phyloP scores from a whole-genome alignment of 2,888 invertebrate species.

The Cephus spinipes region DNA sequence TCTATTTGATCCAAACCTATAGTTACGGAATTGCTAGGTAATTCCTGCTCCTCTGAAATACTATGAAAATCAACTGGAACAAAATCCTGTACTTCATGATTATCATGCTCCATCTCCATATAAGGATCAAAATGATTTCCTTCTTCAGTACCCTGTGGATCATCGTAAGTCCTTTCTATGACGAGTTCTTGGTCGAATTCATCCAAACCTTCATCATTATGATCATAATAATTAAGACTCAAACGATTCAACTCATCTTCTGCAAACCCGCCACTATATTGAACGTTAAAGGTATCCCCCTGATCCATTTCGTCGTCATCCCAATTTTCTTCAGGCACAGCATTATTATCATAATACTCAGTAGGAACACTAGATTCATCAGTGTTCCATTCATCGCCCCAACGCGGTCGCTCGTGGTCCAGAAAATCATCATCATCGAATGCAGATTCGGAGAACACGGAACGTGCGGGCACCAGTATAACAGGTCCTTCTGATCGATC shows the following conservation, averaged over 20 bases:
- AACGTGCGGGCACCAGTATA: conserved; percentile 38
- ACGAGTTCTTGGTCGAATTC: neutral
- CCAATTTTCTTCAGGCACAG: conserved; percentile 25
- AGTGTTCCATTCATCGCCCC: conserved; percentile 28
- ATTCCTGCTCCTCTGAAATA: neutral
- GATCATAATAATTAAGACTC: neutral
- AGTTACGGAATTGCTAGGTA: conserved; percentile 20
- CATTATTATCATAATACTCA: conserved; percentile 15
- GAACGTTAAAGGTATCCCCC: conserved; percentile 15
- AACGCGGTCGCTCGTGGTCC: conserved; percentile 7
- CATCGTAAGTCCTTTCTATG: neutral
- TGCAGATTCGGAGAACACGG: conserved; percentile 33
- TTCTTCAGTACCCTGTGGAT: neutral
- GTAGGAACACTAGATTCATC: conserved; percentile 12
- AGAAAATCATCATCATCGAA: conserved; percentile 16
- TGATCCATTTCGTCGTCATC: conserved; percentile 32
- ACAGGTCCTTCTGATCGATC: conserved; percentile 41
- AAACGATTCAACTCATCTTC: neutral
- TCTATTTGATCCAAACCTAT: conserved; percentile 21
- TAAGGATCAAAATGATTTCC: conserved; percentile 1
- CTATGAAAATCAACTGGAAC: neutral
- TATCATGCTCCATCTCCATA: neutral
- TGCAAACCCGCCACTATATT: neutral
- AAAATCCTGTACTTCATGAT: neutral
- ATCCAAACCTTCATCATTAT: neutral